Conservation (phyloP, 2,888 invertebrate species). For the Parnassius mnemosyne region DNA sequence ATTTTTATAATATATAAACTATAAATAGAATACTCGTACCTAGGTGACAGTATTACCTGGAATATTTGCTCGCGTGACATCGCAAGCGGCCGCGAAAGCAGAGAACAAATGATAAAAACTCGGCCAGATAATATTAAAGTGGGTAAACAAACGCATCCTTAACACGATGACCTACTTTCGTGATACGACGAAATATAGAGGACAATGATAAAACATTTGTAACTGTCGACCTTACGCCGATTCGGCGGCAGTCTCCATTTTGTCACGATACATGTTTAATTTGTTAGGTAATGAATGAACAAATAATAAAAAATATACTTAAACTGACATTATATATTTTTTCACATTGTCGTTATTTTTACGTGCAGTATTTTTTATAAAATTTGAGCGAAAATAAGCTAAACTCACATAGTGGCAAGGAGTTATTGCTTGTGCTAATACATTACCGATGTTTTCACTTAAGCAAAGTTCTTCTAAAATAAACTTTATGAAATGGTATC, state of each 20-base stretch:
- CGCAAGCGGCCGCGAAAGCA: slow-evolving; percentile 27
- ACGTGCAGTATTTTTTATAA: too few relatives aligned
- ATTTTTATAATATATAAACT: too few relatives aligned
- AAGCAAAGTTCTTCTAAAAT: too few relatives aligned
- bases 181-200: slow-evolving; percentile 32
- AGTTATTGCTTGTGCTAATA: too few relatives aligned
- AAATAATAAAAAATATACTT: too few relatives aligned
- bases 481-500: too few relatives aligned
- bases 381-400: too few relatives aligned
- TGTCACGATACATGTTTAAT: slow-evolving; percentile 18
- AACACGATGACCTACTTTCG: slow-evolving; percentile 57
- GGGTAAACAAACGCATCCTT: slow-evolving; percentile 47
- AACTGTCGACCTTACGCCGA: slow-evolving; percentile 35
- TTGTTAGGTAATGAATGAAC: slow-evolving; percentile 13
- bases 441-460: too few relatives aligned
- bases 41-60: slow-evolving; percentile 2
- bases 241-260: slow-evolving; percentile 10
- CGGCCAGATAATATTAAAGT: slow-evolving; percentile 43
- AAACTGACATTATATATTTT: too few relatives aligned
- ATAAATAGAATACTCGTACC: too few relatives aligned
- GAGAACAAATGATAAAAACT: slow-evolving; percentile 35
- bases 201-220: slow-evolving; percentile 24
- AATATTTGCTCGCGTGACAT: slow-evolving; percentile 10
- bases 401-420: too few relatives aligned
- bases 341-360: too few relatives aligned